Evolutionary conservation across 2,113 vertebrate species (phyloP).

Genomic region (Phoxinus phoxinus): DNA sequence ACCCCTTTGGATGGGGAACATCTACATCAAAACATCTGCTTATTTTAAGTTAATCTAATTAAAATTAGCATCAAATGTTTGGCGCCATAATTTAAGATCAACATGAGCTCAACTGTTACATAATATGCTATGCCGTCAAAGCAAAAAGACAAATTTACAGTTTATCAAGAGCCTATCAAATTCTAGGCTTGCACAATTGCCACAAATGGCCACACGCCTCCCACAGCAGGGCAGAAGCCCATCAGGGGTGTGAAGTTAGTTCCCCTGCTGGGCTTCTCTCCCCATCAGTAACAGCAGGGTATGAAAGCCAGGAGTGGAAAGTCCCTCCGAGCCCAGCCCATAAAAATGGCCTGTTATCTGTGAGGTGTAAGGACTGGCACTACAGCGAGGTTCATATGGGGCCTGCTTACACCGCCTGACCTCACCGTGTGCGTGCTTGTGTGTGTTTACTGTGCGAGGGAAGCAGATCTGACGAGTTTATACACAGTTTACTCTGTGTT

Average conservation of each 20-base stretch:
- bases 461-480: slow-evolving; percentile 23
- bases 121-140: not conserved
- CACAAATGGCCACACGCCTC: too few relatives aligned
- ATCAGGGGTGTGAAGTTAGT: not conserved
- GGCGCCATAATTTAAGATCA: not conserved
- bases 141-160: not conserved
- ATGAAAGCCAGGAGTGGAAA: slow-evolving; percentile 42
- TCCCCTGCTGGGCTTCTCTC: not conserved
- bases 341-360: slow-evolving; percentile 54
- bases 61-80: slow-evolving; percentile 27
- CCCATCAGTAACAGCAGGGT: slow-evolving; percentile 25
- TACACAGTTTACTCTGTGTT: slow-evolving; percentile 39
- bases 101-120: not conserved
- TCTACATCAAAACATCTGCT: not conserved
- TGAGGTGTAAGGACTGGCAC: slow-evolving; percentile 58
- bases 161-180: not conserved
- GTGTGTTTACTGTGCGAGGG: slow-evolving; percentile 23
- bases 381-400: slow-evolving; percentile 49
- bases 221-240: slow-evolving; percentile 14
- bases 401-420: slow-evolving; percentile 56
- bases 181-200: too few relatives aligned
- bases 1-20: slow-evolving; percentile 3
- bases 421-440: slow-evolving; percentile 38
- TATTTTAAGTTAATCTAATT: slow-evolving; percentile 9
- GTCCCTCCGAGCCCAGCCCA: slow-evolving; percentile 34